Percentiles rank a stretch among this genome's conserved stretches.
Conservation (phyloP, 1,140 invertebrate species). For the Oppia nitens region DNA sequence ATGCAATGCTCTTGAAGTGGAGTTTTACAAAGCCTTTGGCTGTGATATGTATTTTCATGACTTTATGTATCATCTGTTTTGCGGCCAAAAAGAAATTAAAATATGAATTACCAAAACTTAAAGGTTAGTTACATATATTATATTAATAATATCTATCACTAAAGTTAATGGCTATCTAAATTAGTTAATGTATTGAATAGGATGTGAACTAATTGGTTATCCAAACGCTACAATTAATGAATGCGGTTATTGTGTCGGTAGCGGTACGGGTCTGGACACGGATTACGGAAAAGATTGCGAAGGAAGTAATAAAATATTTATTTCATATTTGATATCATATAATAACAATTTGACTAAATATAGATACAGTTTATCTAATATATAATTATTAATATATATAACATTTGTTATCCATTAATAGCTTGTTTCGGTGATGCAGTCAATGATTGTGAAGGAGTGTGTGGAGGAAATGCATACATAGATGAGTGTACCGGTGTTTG, state of each 20-base stretch:
- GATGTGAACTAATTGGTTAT: conserved; percentile 17
- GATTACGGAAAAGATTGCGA: conserved; percentile 21
- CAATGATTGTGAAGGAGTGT: conserved; percentile 20
- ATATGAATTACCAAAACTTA: not conserved
- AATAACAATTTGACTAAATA: no score
- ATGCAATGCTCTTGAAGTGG: not conserved
- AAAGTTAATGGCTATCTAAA: no score
- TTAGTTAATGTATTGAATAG: no score
- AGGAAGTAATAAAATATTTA: conserved; percentile 3
- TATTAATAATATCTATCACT: no score
- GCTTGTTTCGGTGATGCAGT: conserved; percentile 14
- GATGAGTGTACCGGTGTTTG: conserved; percentile 22
- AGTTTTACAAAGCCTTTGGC: not conserved
- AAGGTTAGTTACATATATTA: not conserved
- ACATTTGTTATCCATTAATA: not conserved
- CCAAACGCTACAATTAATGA: conserved; percentile 19
- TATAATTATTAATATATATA: not conserved
- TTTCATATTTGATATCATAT: not conserved
- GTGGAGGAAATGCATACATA: conserved; percentile 20
- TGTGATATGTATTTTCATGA: not conserved
- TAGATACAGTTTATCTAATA: no score
- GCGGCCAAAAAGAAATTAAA: not conserved
- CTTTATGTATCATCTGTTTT: not conserved
- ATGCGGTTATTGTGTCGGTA: conserved; percentile 23
- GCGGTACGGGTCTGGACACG: conserved; percentile 17